Base-by-base conservation (phyloP, 1,140 invertebrate species). In the Dryas iulia region DNA sequence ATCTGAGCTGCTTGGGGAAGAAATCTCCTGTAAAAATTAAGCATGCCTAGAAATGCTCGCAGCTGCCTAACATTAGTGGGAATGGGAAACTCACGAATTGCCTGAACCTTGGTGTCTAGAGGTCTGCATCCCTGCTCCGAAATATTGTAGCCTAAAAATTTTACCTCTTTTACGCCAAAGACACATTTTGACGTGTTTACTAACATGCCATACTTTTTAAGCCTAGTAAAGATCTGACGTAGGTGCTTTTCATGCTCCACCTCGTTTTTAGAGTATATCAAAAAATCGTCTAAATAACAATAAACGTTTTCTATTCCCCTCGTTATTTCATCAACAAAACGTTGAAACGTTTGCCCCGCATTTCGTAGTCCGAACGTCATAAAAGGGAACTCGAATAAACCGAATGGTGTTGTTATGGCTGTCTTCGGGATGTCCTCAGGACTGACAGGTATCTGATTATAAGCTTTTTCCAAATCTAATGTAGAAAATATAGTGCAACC, bases 281-380 rank as follows among this genome's bases (percentile, higher is more conserved):
- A 77, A 28, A 95, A 87, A 72, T 94, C 94, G 70, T 94, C 94
- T 0, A 94, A 59, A 71, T 93, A 94, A 0, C 82, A 73, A 52
- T 71, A 83, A 23, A 52, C 56, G 62, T 81, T 89, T 12, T 78
- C 73, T 12, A 90, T 72, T 5, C 77, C 87, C 25, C 83, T 63
- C 3, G 89, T 63, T 1, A 92, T 69, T 24, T 83, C 59, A 75
- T 93, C 81, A 58, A 94, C 89, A 11, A 92, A 83, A 1, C 93
- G 71, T 73, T 94, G 92, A 63, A 93, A 94, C 0, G 77, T 85
- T 65, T 90, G 82, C 0, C 71, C 81, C 3, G 84, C 81, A 67
- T 92, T 90, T 0, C 79, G 66, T 0, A 92, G 65, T 4, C 87
- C 86, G 61, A 92, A 90, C 0, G 75, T 72, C 82, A 90, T 90